These are phyloP conservation scores for Drosophila falleni DNA, from an alignment of 2,888 invertebrate species.

Conservation along the genomic window DNA sequence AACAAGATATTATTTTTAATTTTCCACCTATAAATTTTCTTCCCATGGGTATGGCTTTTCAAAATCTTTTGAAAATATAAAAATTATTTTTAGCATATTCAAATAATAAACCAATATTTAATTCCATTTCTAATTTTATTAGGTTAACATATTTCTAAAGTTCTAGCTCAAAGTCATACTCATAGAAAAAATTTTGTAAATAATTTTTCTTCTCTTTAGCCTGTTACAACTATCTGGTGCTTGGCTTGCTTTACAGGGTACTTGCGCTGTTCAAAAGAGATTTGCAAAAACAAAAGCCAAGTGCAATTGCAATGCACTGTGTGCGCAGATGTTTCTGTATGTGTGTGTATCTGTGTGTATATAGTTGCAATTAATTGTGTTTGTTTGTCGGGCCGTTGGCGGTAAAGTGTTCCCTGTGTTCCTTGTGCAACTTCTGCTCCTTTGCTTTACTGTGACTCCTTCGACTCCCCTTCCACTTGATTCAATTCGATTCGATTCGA, in stretches of 20 bases:
- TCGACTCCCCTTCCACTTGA: background rate
- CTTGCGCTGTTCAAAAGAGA: constrained; percentile 26
- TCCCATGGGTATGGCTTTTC: too few relatives aligned
- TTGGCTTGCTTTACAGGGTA: constrained; percentile 13
- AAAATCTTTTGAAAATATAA: too few relatives aligned
- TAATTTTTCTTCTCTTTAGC: background rate
- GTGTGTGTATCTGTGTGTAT: constrained; percentile 25
- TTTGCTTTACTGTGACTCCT: constrained; percentile 4
- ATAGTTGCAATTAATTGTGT: constrained; percentile 74
- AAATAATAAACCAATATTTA: too few relatives aligned
- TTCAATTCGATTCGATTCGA: constrained; percentile 29
- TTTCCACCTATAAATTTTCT: too few relatives aligned
- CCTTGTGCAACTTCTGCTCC: constrained; percentile 3
- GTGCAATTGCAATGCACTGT: constrained; percentile 23
- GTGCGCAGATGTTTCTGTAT: background rate
- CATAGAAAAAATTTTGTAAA: too few relatives aligned
- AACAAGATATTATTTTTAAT: too few relatives aligned
- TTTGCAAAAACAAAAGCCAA: constrained; percentile 38
- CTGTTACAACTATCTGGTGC: background rate
- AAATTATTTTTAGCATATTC: too few relatives aligned
- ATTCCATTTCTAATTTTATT: too few relatives aligned
- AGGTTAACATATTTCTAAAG: too few relatives aligned
- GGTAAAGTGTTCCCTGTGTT: constrained; percentile 19
- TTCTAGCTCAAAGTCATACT: too few relatives aligned
- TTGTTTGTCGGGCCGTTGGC: constrained; percentile 64